These are phyloP conservation scores for Eulithis testata DNA, from an alignment of 2,888 invertebrate species.

Conservation along the genomic window DNA sequence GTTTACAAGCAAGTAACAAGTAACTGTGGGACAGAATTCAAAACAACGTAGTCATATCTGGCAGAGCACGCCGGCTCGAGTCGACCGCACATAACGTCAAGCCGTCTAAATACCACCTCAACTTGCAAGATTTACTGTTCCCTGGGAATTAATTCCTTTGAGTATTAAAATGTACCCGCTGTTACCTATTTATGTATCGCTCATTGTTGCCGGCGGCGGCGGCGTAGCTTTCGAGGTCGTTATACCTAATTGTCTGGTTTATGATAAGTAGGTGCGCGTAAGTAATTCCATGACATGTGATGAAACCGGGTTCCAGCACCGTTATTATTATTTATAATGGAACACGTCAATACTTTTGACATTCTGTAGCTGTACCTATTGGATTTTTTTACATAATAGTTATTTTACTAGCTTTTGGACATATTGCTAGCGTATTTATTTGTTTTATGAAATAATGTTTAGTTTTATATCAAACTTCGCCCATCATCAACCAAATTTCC, in stretches of 20 bases:
- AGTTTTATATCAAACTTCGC: no score
- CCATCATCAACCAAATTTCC: no score
- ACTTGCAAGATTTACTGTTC: constrained; percentile 40
- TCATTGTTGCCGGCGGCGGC: constrained; percentile 31
- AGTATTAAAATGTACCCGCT: constrained; percentile 42
- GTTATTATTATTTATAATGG: no score
- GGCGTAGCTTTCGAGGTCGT: not conserved
- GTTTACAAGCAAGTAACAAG: not conserved
- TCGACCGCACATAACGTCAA: constrained; percentile 43
- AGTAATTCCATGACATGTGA: not conserved
- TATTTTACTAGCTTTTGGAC: no score
- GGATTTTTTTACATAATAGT: no score
- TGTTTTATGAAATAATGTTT: no score
- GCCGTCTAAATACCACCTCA: constrained; percentile 37
- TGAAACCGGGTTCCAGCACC: not conserved
- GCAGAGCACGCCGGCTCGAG: constrained; percentile 11
- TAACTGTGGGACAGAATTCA: constrained; percentile 8
- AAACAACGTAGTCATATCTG: constrained; percentile 23
- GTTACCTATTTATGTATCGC: constrained; percentile 38
- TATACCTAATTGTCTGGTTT: not conserved
- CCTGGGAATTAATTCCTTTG: constrained; percentile 38
- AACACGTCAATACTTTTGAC: no score
- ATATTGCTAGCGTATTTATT: no score
- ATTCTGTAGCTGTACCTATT: no score
- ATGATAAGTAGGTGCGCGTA: constrained; percentile 2